Evolutionary conservation across 92 coral and sea anemone species (phyloP).

Genomic region (Epizoanthus stellaris): DNA sequence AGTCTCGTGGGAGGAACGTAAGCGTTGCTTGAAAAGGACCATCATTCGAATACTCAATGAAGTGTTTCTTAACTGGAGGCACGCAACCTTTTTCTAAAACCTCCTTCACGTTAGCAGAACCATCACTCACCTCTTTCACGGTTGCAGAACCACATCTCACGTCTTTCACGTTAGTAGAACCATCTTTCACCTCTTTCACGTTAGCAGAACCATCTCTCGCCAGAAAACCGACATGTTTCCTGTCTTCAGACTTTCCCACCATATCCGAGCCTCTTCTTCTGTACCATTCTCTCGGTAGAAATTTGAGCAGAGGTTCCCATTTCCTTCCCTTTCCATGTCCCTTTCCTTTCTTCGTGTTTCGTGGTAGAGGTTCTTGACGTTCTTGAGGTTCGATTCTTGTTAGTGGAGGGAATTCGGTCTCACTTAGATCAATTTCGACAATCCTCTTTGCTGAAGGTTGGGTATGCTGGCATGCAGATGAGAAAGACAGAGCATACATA

Average conservation of each 20-base stretch:
- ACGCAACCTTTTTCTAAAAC: too few relatives aligned
- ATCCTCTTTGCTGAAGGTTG: not conserved
- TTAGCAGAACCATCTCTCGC: not conserved
- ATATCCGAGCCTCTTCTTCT: not conserved
- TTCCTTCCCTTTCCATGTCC: slow-evolving; percentile 3
- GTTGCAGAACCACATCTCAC: too few relatives aligned
- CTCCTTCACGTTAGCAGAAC: not conserved
- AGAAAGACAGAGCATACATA: not conserved
- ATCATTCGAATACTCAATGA: not conserved
- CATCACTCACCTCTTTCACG: too few relatives aligned
- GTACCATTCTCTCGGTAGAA: slow-evolving; percentile 11
- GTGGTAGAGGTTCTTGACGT: not conserved
- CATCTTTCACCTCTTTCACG: not conserved
- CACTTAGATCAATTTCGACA: not conserved
- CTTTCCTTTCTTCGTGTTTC: not conserved
- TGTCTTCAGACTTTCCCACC: not conserved
- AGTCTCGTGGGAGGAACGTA: too few relatives aligned
- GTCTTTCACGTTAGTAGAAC: too few relatives aligned
- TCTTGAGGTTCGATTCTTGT: not conserved
- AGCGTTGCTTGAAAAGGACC: not conserved
- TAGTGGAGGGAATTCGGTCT: slow-evolving; percentile 9
- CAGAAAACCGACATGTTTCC: too few relatives aligned
- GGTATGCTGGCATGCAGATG: not conserved
- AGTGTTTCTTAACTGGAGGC: too few relatives aligned
- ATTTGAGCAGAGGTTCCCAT: slow-evolving; percentile 20